phyloP scores from a whole-genome alignment of 2,888 invertebrate species.

The Pammene fasciana region DNA sequence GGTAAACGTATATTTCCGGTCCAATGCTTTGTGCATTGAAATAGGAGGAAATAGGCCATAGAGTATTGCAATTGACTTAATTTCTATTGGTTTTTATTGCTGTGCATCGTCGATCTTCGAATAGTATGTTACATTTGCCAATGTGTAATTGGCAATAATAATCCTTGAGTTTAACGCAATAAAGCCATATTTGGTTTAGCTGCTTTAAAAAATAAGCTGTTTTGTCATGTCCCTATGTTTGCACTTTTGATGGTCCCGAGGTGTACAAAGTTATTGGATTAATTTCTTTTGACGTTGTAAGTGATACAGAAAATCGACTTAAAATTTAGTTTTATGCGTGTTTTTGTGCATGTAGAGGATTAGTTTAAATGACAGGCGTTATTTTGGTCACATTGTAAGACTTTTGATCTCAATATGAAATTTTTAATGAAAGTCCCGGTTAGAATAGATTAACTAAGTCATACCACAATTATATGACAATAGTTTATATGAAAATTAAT shows the following conservation, averaged over 20 bases:
- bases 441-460: neutral
- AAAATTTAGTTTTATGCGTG: conserved; percentile 33
- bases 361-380: conserved; percentile 31
- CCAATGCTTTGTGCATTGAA: conserved; percentile 52
- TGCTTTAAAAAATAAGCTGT: neutral
- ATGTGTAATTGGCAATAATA: neutral
- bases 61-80: conserved; percentile 43
- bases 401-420: neutral
- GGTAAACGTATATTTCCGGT: conserved; percentile 58
- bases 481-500: neutral
- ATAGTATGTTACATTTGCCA: conserved; percentile 3
- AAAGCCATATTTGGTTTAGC: neutral
- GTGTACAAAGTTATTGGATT: conserved; percentile 47
- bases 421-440: neutral
- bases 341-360: conserved; percentile 25
- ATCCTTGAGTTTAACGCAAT: neutral
- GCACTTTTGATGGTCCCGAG: conserved; percentile 49
- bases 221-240: conserved; percentile 45
- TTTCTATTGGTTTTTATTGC: conserved; percentile 39
- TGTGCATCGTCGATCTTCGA: neutral
- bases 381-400: conserved; percentile 5
- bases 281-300: conserved; percentile 46
- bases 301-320: conserved; percentile 41
- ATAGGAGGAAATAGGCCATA: conserved; percentile 51
- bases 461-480: neutral